Base-by-base conservation (phyloP, 2,797 vertebrate species). In the Pampus argenteus region DNA sequence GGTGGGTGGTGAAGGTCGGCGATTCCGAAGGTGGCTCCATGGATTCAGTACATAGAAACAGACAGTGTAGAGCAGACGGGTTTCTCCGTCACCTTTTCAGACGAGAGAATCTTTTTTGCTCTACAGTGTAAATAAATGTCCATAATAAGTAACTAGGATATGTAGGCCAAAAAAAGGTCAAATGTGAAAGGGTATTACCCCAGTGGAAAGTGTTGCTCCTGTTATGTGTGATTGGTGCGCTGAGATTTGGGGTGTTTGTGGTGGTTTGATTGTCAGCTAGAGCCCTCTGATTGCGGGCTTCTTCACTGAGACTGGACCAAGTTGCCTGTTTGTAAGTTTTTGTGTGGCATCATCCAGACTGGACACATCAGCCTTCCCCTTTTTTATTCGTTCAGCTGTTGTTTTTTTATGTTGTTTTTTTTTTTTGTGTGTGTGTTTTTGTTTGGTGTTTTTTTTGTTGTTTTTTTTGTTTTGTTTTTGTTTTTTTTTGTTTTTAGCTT, bases 21-120 rank as follows among this genome's bases (percentile, higher is more conserved):
- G 93, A 92, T 94, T 92, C 93, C 93, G 64, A 82, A 81, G 91
- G 92, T 93, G 93, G 93, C 91, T 92, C 90, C 88, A 75, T 89
- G 86, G 89, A 90, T 89, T 47, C 9, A 78, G 65, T 54, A 80
- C 44, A 48, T 66, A 78, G 59, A 79, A 70, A 28, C 51, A 58
- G 61, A 28, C 86, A 79, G 47, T 86, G 87, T 85, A 70, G 90
- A 90, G 90, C 87, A 87, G 15, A 80, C 4, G 22, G 54, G 84
- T 68, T 92, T 88, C 87, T 79, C 71, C 36, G 44, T 80, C 83
- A 44, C 66, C 45, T 40, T 72, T 72, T 70, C 44, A 67, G 67
- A 86, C 9, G 0, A 13, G 84, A 66, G 81, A 76, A 89, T 82
- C 89, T 54, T 23, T 28, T 89, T 17, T 88, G 88, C 88, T 87